These are phyloP conservation scores for Sylvilagus bachmani DNA, from an alignment of 2,113 vertebrate species.

Conservation along the genomic window DNA sequence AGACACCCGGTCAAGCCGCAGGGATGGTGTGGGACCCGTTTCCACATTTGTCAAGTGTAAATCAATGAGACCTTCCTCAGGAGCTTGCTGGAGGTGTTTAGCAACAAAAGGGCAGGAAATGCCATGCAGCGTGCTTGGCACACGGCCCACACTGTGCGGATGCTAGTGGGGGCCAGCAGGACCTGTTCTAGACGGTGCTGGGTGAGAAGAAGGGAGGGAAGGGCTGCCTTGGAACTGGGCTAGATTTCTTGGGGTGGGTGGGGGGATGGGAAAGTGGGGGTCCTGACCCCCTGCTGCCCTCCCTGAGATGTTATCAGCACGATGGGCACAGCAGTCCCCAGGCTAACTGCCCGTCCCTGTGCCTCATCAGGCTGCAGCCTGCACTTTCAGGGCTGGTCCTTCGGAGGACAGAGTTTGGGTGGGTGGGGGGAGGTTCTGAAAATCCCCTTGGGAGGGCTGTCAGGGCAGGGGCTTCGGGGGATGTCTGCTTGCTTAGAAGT, in stretches of 20 bases:
- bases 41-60: neutral
- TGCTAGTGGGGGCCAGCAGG: slow-evolving; percentile 76
- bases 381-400: too few relatives aligned
- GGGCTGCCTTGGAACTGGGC: slow-evolving; percentile 86
- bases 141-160: neutral
- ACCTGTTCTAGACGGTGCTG: slow-evolving; percentile 84
- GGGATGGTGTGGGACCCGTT: neutral
- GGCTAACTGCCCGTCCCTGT: neutral
- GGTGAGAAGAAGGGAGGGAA: slow-evolving; percentile 84
- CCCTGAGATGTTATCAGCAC: neutral
- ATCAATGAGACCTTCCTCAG: neutral
- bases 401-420: neutral
- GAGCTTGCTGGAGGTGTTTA: neutral
- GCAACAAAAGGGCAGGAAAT: neutral
- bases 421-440: neutral
- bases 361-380: too few relatives aligned
- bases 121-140: neutral
- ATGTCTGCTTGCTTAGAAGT: neutral
- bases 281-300: neutral
- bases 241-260: slow-evolving; percentile 80
- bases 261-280: slow-evolving; percentile 69
- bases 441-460: neutral
- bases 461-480: neutral
- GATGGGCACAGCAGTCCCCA: neutral
- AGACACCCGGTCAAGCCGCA: neutral